Percentiles rank a stretch among this genome's conserved stretches.
Evolutionary conservation across 2,113 vertebrate species (phyloP).

Genomic region (Peucedramus taeniatus): DNA sequence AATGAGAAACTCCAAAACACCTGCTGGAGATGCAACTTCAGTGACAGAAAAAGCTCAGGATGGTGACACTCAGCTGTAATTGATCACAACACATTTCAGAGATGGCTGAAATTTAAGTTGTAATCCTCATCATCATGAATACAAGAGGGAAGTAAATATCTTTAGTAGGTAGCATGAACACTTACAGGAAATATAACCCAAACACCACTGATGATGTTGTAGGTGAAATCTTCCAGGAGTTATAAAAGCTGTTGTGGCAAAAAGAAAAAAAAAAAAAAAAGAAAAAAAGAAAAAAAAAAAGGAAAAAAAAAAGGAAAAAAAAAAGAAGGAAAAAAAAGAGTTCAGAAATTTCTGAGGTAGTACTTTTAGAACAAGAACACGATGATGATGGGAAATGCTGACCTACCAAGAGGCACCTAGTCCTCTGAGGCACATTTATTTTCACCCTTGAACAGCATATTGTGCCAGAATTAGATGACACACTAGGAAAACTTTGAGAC

Average conservation of each 20-base stretch:
- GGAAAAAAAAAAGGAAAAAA: not conserved
- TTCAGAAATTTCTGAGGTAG: not conserved
- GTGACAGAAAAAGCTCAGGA: not conserved
- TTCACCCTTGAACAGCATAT: not conserved
- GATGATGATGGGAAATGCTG: not conserved
- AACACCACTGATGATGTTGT: not conserved
- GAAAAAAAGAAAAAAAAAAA: not conserved
- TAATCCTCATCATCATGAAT: not conserved
- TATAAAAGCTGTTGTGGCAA: not conserved
- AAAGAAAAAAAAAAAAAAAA: not conserved
- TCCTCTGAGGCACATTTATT: not conserved
- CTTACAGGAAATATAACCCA: not conserved
- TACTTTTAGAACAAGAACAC: not conserved
- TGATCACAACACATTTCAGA: not conserved
- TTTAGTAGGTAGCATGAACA: not conserved
- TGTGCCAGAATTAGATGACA: not conserved
- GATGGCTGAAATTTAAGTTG: not conserved
- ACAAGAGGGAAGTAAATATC: not conserved
- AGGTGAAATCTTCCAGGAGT: not conserved
- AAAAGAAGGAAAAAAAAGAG: not conserved
- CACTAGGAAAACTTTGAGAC: not conserved
- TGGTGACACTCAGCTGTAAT: not conserved
- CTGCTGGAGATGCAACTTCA: not conserved
- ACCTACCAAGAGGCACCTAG: not conserved
- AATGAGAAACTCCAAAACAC: not conserved